Evolutionary conservation across 1,140 invertebrate species (phyloP).

Genomic region (Penaeus chinensis): DNA sequence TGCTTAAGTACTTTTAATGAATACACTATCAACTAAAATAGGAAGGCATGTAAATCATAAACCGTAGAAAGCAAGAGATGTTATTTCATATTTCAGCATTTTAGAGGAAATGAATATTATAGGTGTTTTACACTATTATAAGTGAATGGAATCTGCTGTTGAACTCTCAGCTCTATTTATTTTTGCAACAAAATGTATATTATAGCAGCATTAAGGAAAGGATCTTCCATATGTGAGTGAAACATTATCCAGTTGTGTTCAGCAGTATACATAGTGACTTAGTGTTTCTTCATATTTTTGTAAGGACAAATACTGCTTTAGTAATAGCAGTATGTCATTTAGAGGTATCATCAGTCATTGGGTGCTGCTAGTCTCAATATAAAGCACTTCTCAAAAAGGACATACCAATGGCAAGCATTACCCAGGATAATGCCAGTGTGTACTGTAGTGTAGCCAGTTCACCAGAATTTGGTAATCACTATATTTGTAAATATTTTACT

Average conservation of each 20-base stretch:
- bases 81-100: neutral
- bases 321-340: neutral
- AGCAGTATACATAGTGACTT: neutral
- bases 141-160: constrained; percentile 2
- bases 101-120: neutral
- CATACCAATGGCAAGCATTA: neutral
- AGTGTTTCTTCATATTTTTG: constrained; percentile 14
- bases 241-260: constrained; percentile 7
- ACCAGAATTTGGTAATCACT: neutral
- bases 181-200: constrained; percentile 16
- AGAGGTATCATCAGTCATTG: neutral
- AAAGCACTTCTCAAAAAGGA: no score
- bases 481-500: neutral
- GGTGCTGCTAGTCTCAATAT: neutral
- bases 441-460: neutral
- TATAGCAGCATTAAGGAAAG: neutral
- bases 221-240: constrained; percentile 1
- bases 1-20: neutral
- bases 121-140: neutral
- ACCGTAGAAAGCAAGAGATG: no score
- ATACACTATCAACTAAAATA: neutral
- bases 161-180: constrained; percentile 8
- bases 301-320: neutral
- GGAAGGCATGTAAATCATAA: no score
- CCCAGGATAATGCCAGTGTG: neutral